These are phyloP conservation scores for Oncorhynchus keta DNA, from an alignment of 2,113 vertebrate genomes.

Conservation along the genomic window DNA sequence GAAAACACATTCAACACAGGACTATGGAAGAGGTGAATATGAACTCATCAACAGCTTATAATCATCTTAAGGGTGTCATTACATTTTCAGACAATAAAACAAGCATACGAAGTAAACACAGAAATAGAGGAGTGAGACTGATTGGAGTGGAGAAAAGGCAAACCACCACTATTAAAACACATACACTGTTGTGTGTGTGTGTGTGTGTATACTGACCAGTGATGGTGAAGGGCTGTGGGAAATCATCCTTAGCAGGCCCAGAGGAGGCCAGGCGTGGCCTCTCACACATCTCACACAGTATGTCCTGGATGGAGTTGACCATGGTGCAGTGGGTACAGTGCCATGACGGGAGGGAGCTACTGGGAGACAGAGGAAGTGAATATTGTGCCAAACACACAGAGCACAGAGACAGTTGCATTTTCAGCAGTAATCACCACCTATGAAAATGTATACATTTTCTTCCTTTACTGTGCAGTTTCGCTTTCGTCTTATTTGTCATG, in stretches of 20 bases:
- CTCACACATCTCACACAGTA: slow-evolving; percentile 81
- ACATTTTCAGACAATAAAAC: too few species aligned
- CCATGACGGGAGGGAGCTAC: slow-evolving; percentile 69
- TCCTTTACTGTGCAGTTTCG: background rate
- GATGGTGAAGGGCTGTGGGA: slow-evolving; percentile 60
- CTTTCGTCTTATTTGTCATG: too few species aligned
- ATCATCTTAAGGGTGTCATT: too few species aligned
- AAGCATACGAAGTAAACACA: too few species aligned
- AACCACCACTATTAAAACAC: slow-evolving; percentile 54
- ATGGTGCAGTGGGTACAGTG: slow-evolving; percentile 76
- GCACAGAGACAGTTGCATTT: too few species aligned
- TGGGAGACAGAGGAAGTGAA: background rate
- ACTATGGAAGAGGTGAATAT: background rate
- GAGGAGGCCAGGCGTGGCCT: slow-evolving; percentile 70
- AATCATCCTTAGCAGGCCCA: slow-evolving; percentile 53
- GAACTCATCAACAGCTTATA: too few species aligned
- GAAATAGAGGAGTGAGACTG: too few species aligned
- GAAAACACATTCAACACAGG: slow-evolving; percentile 1
- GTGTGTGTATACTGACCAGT: slow-evolving; percentile 51
- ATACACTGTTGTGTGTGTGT: background rate
- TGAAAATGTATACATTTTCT: background rate
- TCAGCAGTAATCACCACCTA: too few species aligned
- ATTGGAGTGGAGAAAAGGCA: too few species aligned
- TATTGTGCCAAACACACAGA: too few species aligned
- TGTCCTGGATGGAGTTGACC: slow-evolving; percentile 72